Conservation (phyloP, 2,888 invertebrate genomes). For the Rhabditophanes sp. region DNA sequence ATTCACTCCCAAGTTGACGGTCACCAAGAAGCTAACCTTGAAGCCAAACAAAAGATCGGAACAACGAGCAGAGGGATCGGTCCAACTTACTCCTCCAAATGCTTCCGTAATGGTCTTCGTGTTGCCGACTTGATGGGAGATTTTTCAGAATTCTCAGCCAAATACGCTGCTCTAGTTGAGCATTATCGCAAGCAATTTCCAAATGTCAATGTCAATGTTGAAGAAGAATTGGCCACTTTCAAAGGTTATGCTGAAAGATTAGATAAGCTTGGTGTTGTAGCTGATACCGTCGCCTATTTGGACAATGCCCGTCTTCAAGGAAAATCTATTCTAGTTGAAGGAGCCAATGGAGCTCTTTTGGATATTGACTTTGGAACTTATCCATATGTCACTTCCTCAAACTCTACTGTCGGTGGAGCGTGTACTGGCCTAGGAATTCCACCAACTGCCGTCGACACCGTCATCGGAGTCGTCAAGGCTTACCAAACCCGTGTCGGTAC, state of each 20-base stretch:
- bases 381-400: conserved; percentile 92
- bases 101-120: conserved; percentile 64
- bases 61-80: conserved; percentile 97
- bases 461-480: conserved; percentile 86
- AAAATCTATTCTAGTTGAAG: conserved; percentile 74
- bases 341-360: conserved; percentile 91
- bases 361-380: conserved; percentile 95
- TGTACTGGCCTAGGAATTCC: conserved; percentile 77
- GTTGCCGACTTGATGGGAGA: conserved; percentile 79
- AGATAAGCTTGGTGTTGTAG: conserved; percentile 59
- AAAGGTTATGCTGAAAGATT: conserved; percentile 56
- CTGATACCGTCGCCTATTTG: conserved; percentile 73
- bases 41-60: conserved; percentile 72
- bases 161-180: conserved; percentile 47
- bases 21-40: conserved; percentile 63
- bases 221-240: conserved; percentile 6
- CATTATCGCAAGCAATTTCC: conserved; percentile 1
- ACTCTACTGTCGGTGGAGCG: conserved; percentile 92
- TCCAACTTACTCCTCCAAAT: conserved; percentile 71
- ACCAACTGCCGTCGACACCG: conserved; percentile 69
- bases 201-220: conserved; percentile 5
- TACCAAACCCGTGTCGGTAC: conserved; percentile 92
- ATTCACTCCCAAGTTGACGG: conserved; percentile 57
- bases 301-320: conserved; percentile 56
- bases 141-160: conserved; percentile 67